Conservation (phyloP, 2,888 invertebrate species). For the Podotricha telesiphe region DNA sequence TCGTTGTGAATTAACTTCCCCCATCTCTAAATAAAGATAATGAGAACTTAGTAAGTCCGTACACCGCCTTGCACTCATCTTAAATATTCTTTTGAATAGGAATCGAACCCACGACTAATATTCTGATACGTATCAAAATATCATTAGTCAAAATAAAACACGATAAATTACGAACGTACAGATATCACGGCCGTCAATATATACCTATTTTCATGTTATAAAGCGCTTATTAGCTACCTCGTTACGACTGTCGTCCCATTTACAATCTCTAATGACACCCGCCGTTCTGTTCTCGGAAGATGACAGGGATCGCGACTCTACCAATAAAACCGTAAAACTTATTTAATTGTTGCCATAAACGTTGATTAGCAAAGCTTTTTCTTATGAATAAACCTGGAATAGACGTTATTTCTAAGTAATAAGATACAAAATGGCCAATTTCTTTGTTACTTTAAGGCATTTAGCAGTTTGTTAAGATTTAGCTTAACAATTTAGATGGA, state of each 20-base stretch:
- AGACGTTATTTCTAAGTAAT: constrained; percentile 7
- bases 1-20: too few species aligned
- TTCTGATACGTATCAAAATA: neutral
- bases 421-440: constrained; percentile 32
- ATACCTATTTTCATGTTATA: constrained; percentile 54
- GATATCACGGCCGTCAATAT: constrained; percentile 38
- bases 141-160: constrained; percentile 33
- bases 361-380: constrained; percentile 46
- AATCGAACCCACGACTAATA: neutral
- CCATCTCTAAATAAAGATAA: too few species aligned
- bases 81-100: too few species aligned
- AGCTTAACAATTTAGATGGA: constrained; percentile 24
- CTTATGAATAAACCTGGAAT: neutral
- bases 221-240: constrained; percentile 68
- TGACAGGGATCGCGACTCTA: constrained; percentile 63
- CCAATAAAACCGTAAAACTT: constrained; percentile 76
- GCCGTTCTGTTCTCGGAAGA: constrained; percentile 74
- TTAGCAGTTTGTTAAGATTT: constrained; percentile 33
- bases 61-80: too few species aligned
- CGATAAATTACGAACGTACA: constrained; percentile 30
- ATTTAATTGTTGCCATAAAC: constrained; percentile 74
- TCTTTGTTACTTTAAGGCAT: neutral
- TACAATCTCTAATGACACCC: constrained; percentile 78
- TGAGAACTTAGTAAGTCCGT: too few species aligned
- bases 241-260: constrained; percentile 77